These are phyloP conservation scores for Aurelia aurita complex sp. Pacific DNA, from an alignment of 30 jellyfish, hydroid and myxozoan species.

Conservation along the genomic window DNA sequence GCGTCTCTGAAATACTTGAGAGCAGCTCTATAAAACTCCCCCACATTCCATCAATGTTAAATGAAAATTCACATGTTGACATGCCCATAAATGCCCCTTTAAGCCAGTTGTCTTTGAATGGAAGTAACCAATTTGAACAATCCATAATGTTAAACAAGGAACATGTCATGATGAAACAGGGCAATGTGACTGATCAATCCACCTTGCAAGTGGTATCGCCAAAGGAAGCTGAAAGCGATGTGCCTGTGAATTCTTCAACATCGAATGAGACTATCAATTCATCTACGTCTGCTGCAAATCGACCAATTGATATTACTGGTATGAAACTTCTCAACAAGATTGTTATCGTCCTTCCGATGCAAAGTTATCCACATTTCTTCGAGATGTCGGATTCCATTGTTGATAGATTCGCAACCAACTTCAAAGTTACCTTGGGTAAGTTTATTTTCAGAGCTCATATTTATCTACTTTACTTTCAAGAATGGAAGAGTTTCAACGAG, in stretches of 20 bases:
- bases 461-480: neutral
- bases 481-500: neutral
- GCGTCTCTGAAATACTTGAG: neutral
- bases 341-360: slow-evolving; percentile 21
- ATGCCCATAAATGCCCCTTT: no score
- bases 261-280: neutral
- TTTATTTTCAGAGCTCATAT: neutral
- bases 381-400: slow-evolving; percentile 2
- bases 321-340: slow-evolving; percentile 3
- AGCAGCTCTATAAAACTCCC: neutral
- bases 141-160: no score
- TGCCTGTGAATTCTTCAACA: neutral
- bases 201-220: no score
- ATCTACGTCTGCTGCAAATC: neutral
- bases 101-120: no score
- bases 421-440: slow-evolving; percentile 21
- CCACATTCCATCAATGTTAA: neutral
- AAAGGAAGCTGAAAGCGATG: no score
- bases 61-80: no score
- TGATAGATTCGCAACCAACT: slow-evolving; percentile 22
- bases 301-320: slow-evolving; percentile 21
- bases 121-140: no score
- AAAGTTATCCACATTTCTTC: slow-evolving; percentile 8
- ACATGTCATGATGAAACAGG: no score
- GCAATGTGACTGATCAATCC: no score